These are phyloP conservation scores for Cheilinus undulatus DNA, from an alignment of 2,113 vertebrate genomes.

Conservation along the genomic window DNA sequence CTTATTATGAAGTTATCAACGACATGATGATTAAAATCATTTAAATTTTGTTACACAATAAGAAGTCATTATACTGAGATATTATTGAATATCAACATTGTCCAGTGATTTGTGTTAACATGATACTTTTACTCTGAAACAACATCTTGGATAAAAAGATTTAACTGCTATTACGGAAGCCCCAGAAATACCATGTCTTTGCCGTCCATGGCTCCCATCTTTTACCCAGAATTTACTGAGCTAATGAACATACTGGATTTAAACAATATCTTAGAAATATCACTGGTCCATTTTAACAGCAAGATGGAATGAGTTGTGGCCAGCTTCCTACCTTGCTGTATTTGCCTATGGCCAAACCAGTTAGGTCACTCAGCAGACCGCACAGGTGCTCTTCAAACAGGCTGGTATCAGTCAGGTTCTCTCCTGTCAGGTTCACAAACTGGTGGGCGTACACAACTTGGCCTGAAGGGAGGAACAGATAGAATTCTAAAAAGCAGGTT, in stretches of 20 bases:
- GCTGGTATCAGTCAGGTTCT: constrained; percentile 91
- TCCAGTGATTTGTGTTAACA: no score
- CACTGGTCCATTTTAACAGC: constrained; percentile 8
- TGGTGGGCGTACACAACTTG: constrained; percentile 92
- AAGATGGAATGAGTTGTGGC: constrained; percentile 11
- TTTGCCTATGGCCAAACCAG: constrained; percentile 88
- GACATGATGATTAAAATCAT: neutral
- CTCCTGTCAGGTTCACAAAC: constrained; percentile 91
- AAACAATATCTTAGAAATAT: constrained; percentile 22
- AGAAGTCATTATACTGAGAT: neutral
- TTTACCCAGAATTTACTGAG: neutral
- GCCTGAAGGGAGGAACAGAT: constrained; percentile 80
- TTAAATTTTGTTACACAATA: neutral
- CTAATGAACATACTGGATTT: constrained; percentile 9
- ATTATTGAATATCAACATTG: neutral
- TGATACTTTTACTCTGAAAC: neutral
- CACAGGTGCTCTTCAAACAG: constrained; percentile 94
- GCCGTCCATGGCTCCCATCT: neutral
- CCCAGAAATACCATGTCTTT: no score
- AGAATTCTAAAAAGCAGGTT: constrained; percentile 43
- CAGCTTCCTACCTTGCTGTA: constrained; percentile 90
- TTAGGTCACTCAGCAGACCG: constrained; percentile 90
- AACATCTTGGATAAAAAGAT: neutral
- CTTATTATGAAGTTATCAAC: neutral
- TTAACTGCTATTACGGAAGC: neutral